Conservation (phyloP, 2,888 invertebrate species). For the Catonia carolina region DNA sequence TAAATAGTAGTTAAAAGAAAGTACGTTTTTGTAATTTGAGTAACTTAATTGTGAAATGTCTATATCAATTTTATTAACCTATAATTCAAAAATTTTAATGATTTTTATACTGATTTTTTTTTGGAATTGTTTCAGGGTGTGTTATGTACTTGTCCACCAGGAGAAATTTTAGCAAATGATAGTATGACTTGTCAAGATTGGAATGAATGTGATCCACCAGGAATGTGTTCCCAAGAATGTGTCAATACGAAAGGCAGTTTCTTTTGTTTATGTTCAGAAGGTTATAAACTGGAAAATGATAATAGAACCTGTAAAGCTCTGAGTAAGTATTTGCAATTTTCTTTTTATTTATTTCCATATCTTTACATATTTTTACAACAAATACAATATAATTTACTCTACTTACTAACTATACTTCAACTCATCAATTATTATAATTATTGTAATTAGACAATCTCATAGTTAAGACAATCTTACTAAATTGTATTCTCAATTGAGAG, state of each 20-base stretch:
- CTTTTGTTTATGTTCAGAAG: slow-evolving; percentile 77
- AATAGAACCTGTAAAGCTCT: slow-evolving; percentile 88
- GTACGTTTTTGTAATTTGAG: too few relatives aligned
- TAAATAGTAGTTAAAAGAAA: too few relatives aligned
- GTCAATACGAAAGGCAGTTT: slow-evolving; percentile 85
- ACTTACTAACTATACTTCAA: background rate
- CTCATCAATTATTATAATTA: too few relatives aligned
- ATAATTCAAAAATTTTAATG: too few relatives aligned
- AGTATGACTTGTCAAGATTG: slow-evolving; percentile 68
- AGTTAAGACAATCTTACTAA: too few relatives aligned
- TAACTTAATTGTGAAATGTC: too few relatives aligned
- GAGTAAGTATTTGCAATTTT: too few relatives aligned
- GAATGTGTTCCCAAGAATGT: slow-evolving; percentile 86
- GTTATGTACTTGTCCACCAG: slow-evolving; percentile 81
- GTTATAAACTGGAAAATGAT: slow-evolving; percentile 71
- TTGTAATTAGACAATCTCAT: too few relatives aligned
- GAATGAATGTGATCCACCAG: slow-evolving; percentile 84
- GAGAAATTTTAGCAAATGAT: slow-evolving; percentile 69
- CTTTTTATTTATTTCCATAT: slow-evolving; percentile 2
- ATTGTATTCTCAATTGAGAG: too few relatives aligned
- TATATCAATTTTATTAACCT: too few relatives aligned
- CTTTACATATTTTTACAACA: background rate
- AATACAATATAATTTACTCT: too few relatives aligned
- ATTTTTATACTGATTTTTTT: too few relatives aligned
- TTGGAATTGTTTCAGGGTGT: slow-evolving; percentile 69